These are phyloP conservation scores for Xerus rutilus DNA, from an alignment of 2,797 vertebrate genomes.

Conservation along the genomic window DNA sequence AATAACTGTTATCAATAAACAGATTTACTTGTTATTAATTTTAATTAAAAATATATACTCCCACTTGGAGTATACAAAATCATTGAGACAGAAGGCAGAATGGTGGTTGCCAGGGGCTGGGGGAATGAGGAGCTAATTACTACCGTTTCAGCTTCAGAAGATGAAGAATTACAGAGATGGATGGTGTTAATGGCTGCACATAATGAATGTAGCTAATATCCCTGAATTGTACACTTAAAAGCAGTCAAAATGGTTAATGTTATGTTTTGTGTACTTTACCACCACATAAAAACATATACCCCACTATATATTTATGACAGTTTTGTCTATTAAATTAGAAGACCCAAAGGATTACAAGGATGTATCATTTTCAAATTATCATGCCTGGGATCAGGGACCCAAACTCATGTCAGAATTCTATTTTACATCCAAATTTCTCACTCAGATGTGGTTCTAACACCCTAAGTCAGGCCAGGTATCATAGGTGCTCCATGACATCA, in stretches of 20 bases:
- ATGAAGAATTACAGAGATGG: not conserved
- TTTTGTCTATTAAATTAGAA: conserved; percentile 59
- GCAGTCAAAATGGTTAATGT: not conserved
- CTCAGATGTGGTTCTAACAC: not conserved
- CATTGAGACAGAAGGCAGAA: not conserved
- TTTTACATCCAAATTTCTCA: conserved; percentile 17
- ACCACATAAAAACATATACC: not conserved
- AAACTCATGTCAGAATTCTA: conserved; percentile 45
- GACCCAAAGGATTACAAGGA: not conserved
- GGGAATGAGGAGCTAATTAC: not conserved
- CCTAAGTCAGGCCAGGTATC: not conserved
- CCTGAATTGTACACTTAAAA: not conserved
- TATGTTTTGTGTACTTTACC: not conserved
- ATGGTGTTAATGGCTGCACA: not conserved
- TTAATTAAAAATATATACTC: conserved; percentile 54
- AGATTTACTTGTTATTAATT: conserved; percentile 32
- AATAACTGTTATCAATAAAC: conserved; percentile 38
- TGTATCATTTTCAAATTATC: conserved; percentile 59
- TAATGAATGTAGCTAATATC: not conserved
- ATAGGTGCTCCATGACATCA: not conserved
- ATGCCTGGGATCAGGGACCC: conserved; percentile 18
- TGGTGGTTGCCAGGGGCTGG: not conserved
- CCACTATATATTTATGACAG: conserved; percentile 6
- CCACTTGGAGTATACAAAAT: not conserved
- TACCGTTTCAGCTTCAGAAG: not conserved